Percentiles rank a stretch among this genome's conserved stretches.
phyloP scores from a whole-genome alignment of 2,113 vertebrate species.

The Hemicordylus capensis region DNA sequence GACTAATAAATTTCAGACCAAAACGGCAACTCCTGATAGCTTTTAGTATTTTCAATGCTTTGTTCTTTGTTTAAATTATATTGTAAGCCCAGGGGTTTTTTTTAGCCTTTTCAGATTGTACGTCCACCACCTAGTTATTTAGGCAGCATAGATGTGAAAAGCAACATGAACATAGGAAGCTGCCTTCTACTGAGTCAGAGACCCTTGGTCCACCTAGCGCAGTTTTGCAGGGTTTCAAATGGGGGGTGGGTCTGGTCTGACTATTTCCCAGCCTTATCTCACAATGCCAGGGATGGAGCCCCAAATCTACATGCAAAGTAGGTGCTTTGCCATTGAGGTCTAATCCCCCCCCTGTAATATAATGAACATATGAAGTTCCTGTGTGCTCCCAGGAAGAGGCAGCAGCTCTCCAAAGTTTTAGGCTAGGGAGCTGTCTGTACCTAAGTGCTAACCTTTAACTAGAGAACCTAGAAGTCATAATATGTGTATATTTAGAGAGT shows the following conservation, averaged over 20 bases:
- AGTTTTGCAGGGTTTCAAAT: too few species aligned
- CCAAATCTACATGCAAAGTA: too few species aligned
- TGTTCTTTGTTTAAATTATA: background rate
- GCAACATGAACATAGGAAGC: background rate
- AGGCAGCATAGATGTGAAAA: too few species aligned
- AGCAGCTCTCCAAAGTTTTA: background rate
- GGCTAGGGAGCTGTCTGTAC: background rate
- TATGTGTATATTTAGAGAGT: background rate
- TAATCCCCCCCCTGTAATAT: too few species aligned
- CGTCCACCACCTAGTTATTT: too few species aligned
- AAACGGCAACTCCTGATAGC: background rate
- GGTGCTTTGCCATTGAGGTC: too few species aligned
- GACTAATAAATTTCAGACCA: background rate
- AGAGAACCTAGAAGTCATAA: background rate
- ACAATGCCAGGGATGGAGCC: too few species aligned
- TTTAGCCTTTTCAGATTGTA: background rate
- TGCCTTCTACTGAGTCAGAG: background rate
- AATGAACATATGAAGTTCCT: too few species aligned
- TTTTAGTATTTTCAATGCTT: background rate
- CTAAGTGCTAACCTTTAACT: background rate
- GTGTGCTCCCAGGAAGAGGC: background rate
- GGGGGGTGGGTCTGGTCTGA: too few species aligned
- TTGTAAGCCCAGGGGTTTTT: background rate
- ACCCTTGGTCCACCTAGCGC: too few species aligned
- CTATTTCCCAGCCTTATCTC: too few species aligned